Percentiles rank a stretch among this genome's conserved stretches.
Conservation (phyloP, 2,888 invertebrate genomes). For the Celastrina argiolus region DNA sequence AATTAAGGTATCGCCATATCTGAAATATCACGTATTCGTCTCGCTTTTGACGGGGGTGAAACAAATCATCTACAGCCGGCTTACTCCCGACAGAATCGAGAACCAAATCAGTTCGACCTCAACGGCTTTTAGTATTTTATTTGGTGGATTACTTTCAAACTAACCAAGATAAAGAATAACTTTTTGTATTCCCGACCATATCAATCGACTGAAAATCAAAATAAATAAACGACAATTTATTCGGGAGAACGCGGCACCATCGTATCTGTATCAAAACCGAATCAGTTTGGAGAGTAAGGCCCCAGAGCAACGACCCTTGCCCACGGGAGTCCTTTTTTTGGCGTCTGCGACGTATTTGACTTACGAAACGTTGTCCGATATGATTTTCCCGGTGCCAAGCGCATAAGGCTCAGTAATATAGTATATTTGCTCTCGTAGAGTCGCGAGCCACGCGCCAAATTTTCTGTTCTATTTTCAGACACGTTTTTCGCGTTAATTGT, state of each 20-base stretch:
- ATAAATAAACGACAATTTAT: too few species aligned
- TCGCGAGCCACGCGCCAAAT: not conserved
- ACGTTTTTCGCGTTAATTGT: not conserved
- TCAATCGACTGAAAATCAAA: too few species aligned
- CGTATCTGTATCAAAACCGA: too few species aligned
- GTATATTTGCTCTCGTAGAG: not conserved
- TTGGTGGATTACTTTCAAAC: too few species aligned
- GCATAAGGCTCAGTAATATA: not conserved
- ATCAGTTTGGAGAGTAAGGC: too few species aligned
- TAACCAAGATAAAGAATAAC: too few species aligned
- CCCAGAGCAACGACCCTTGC: not conserved
- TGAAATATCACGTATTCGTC: slow-evolving; percentile 11
- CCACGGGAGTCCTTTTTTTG: not conserved
- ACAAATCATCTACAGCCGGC: slow-evolving; percentile 7
- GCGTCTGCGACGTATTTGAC: slow-evolving; percentile 14
- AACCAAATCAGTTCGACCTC: too few species aligned
- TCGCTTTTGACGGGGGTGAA: slow-evolving; percentile 11
- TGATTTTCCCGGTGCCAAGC: not conserved
- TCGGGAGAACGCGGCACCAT: too few species aligned
- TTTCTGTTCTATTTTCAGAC: not conserved
- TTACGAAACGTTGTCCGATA: not conserved
- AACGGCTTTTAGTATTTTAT: too few species aligned
- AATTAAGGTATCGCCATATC: slow-evolving; percentile 27
- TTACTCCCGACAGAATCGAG: too few species aligned
- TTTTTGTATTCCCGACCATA: too few species aligned